phyloP scores from a whole-genome alignment of 2,113 vertebrate species.

The Amblyornis subalaris region DNA sequence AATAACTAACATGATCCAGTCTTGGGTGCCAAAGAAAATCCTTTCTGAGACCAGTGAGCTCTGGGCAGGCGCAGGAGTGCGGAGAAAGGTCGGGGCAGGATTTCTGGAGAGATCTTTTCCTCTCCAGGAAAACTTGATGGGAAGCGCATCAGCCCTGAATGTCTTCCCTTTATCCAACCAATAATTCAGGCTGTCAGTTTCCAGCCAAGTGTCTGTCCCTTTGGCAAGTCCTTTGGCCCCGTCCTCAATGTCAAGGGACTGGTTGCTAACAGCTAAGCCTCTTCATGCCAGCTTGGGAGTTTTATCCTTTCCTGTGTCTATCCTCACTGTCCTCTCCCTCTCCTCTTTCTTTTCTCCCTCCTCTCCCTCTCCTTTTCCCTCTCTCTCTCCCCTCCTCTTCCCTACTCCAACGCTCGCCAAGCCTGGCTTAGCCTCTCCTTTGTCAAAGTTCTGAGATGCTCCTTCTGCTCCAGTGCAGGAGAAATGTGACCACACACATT shows the following conservation, averaged over 20 bases:
- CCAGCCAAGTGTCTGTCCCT: background rate
- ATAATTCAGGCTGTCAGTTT: background rate
- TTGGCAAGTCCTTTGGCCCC: background rate
- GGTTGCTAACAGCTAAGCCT: background rate
- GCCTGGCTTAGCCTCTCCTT: background rate
- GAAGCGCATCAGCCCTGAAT: background rate
- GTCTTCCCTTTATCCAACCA: background rate
- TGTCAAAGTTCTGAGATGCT: background rate
- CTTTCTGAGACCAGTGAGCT: background rate
- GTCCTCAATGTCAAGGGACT: background rate
- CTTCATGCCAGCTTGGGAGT: fast-evolving
- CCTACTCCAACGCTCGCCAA: fast-evolving
- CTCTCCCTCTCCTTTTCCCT: background rate
- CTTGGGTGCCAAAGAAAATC: background rate
- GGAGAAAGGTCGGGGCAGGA: background rate
- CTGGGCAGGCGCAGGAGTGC: fast-evolving
- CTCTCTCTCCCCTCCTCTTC: background rate
- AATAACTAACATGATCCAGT: background rate
- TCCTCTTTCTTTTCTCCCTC: background rate
- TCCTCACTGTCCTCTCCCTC: background rate
- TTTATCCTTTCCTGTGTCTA: background rate
- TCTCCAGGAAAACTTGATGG: background rate
- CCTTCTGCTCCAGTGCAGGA: background rate
- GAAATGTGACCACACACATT: background rate
- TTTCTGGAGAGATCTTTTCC: background rate